Percentiles rank a stretch among this genome's conserved stretches.
Conservation (phyloP, 2,113 vertebrate species). For the Aegithalos caudatus region DNA sequence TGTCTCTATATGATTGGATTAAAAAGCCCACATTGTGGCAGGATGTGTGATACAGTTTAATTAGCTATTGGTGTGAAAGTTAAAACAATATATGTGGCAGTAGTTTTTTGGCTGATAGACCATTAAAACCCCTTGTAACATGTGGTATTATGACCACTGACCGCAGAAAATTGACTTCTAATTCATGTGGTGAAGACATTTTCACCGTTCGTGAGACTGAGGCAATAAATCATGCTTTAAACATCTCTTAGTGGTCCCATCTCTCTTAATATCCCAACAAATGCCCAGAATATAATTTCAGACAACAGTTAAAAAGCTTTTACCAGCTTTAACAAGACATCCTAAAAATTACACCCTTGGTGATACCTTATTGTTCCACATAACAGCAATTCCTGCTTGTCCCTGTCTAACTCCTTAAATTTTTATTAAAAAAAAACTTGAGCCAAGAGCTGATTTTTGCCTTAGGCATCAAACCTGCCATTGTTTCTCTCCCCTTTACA, state of each 20-base stretch:
- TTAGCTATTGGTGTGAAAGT: not conserved
- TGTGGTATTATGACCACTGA: not conserved
- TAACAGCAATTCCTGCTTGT: not conserved
- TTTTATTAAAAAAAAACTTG: not conserved
- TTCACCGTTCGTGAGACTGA: not conserved
- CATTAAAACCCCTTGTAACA: not conserved
- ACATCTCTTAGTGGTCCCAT: not conserved
- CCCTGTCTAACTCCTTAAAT: not conserved
- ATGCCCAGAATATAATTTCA: not conserved
- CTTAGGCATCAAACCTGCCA: not conserved
- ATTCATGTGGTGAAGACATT: not conserved
- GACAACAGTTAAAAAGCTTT: not conserved
- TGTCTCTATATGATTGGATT: not conserved
- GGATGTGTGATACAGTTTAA: not conserved
- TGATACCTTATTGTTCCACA: not conserved
- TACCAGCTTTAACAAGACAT: not conserved
- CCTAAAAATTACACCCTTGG: not conserved
- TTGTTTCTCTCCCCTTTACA: not conserved
- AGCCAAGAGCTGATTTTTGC: accelerated
- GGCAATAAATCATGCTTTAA: not conserved
- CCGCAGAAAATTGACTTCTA: not conserved
- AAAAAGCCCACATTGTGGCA: accelerated
- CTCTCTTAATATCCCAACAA: not conserved
- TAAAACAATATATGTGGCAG: not conserved
- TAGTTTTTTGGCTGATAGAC: not conserved